Conservation (phyloP, 2,888 invertebrate species). For the Polietes domitor region DNA sequence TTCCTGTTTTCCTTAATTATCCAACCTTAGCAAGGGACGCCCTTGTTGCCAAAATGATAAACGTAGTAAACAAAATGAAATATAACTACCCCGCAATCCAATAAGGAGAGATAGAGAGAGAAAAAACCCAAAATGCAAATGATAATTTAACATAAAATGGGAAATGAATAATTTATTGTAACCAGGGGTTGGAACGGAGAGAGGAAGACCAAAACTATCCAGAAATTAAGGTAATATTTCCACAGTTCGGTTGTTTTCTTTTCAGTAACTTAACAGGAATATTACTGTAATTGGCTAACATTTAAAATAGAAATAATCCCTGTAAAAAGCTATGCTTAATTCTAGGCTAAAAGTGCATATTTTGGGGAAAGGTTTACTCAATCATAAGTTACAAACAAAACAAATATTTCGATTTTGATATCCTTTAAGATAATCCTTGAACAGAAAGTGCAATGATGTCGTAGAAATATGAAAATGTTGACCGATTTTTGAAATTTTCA, state of each 20-base stretch:
- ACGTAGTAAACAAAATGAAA: background rate
- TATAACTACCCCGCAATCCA: conserved; percentile 1
- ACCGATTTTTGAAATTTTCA: too few relatives aligned
- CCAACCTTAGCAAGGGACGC: background rate
- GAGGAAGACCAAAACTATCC: conserved; percentile 16
- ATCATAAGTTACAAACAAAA: too few relatives aligned
- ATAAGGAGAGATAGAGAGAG: background rate
- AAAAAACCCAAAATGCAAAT: conserved; percentile 71
- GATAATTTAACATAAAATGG: conserved; percentile 75
- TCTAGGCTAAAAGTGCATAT: too few relatives aligned
- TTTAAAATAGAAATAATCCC: too few relatives aligned
- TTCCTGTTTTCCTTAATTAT: background rate
- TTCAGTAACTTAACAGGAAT: background rate
- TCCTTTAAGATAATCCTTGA: too few relatives aligned
- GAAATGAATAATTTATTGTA: conserved; percentile 78
- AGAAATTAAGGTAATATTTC: background rate
- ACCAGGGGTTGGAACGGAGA: conserved; percentile 61
- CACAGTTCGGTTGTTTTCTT: background rate
- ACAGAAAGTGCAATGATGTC: too few relatives aligned
- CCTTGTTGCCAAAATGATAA: conserved; percentile 17
- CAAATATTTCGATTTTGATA: too few relatives aligned
- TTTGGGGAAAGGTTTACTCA: too few relatives aligned
- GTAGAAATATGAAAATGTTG: too few relatives aligned
- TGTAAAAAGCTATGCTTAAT: too few relatives aligned
- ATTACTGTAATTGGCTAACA: background rate